Base-by-base conservation (phyloP, 2,113 vertebrate species). In the Panthera leo region DNA sequence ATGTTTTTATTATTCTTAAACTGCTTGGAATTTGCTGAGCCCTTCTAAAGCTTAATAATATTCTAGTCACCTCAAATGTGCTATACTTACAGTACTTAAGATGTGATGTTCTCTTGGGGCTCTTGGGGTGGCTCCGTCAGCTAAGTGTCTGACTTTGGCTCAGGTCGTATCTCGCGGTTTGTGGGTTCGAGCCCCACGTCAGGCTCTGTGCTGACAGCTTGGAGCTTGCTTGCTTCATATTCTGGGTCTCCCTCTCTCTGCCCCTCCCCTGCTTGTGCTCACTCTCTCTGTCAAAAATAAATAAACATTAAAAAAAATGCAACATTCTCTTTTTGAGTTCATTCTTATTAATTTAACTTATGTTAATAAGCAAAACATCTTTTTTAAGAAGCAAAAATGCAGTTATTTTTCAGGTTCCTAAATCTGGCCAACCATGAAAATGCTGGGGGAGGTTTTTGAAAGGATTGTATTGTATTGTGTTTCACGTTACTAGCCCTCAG, bases 371-470 rank as follows among this genome's bases (percentile, higher is more conserved):
- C 11, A 79, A 89, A 71, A 78, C 9, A 48, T 63, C 61, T 70
- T 91, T 95, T 71, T 91, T 36, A 91, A 79, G 84, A 94, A 92
- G 88, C 45, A 84, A 79, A 91, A 78, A 65, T 79, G 34, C 27
- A 42, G 36, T 93, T 85, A 88, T 94, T 88, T 92, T 70, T 84
- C 87, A 65, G 10, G 29, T 92, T 78, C 21, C 45, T 21, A 11
- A 70, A 78, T 95, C 68, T 78, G 34, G 14, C 76, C 48, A 87
- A 15, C 23, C 34, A 15, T 39, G 4, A 39, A 63, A 80, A 10
- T 65, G 16, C 31, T 65, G 0, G 12, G 25, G 53, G 10, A 53
- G 23, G 18, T 80, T 51, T 55, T 53, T 79, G 71, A 83, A 51
- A 36, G 51, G 34, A 75, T 70, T n/a, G 2, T 36, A n/a, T 14